Base-by-base conservation (phyloP, 2,888 invertebrate genomes). In the Lutraria lutraria region DNA sequence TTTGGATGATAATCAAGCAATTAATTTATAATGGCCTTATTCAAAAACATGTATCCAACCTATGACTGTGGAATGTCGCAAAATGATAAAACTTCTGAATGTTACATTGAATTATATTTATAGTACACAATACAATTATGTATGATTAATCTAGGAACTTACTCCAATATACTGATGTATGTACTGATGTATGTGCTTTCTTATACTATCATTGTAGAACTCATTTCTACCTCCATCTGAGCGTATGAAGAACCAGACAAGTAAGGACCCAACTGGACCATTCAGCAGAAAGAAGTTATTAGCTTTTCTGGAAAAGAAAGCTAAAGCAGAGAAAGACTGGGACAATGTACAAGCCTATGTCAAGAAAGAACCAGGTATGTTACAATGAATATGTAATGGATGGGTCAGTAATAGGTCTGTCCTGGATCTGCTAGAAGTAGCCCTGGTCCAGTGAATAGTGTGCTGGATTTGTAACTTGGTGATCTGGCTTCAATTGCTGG, bases 261-360 rank as follows among this genome's bases (percentile, higher is more conserved):
- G 98, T 94, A 99, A 99, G 97, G 98, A 98, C 95, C 98, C 99
- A 29, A 99, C 99, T 34, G 99, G 99, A 79, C 99, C 99, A 25
- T 97, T 99, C 95, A 98, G 99, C 97, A 98, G 99, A 89, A 99
- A 99, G 97, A 94, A 94, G 31, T 94, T 96, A 86, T 90, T 96
- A 8, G 95, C 95, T 34, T 97, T 96, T 92, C 89, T 97, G 63
- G 99, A 99, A 97, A 99, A 99, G 97, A 98, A 99, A 97, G 99
- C 99, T n/a, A 97, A 99, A 94, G 99, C 99, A 97, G 99, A 99
- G 88, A 99, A 99, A 83, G 99, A 99, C 97, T 98, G 98, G 97
- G 99, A 99, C 6, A 99, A 99, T 97, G 97, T 98, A 89, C 99
- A 99, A 97, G 99, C 99, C 16, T 99, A 97, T 96, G 98, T 99